These are phyloP conservation scores for Engystomops pustulosus DNA, from an alignment of 2,113 vertebrate species.

Conservation along the genomic window DNA sequence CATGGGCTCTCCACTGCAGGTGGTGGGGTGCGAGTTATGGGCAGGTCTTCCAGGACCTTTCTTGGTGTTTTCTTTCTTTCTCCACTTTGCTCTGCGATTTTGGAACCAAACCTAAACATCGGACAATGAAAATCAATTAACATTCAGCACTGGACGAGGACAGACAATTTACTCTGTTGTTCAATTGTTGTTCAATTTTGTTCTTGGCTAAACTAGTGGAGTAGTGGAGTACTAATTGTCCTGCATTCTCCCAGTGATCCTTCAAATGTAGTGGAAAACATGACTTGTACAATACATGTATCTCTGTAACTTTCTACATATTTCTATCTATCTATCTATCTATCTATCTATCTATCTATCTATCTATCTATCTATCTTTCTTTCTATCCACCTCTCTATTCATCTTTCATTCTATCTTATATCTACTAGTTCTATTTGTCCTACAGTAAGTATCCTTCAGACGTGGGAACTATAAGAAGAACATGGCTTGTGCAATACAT, in stretches of 20 bases:
- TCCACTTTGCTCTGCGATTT: slow-evolving; percentile 97
- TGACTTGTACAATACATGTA: neutral
- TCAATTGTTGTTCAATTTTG: slow-evolving; percentile 20
- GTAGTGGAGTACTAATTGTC: slow-evolving; percentile 23
- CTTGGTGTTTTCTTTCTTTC: slow-evolving; percentile 99
- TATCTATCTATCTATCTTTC: neutral
- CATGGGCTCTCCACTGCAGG: slow-evolving; percentile 98
- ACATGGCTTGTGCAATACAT: too few relatives aligned
- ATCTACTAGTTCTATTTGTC: neutral
- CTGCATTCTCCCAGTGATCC: slow-evolving; percentile 46
- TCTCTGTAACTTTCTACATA: too few relatives aligned
- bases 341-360: neutral
- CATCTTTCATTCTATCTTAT: neutral
- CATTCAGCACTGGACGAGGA: slow-evolving; percentile 62
- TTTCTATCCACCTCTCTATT: neutral
- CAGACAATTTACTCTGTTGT: slow-evolving; percentile 45
- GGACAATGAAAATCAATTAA: slow-evolving; percentile 73
- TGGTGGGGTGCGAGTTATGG: slow-evolving; percentile 97
- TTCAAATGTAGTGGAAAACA: slow-evolving; percentile 29
- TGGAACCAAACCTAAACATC: slow-evolving; percentile 96
- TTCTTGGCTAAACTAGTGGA: slow-evolving; percentile 34
- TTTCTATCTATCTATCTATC: slow-evolving; percentile 20
- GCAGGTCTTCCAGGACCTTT: slow-evolving; percentile 95
- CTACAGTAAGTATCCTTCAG: too few relatives aligned
- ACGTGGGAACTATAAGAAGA: too few relatives aligned